A percentile compares a stretch with the other conserved stretches of the same genome.
Conservation (phyloP, 2,797 vertebrate species). For the Jordanella pulchra region DNA sequence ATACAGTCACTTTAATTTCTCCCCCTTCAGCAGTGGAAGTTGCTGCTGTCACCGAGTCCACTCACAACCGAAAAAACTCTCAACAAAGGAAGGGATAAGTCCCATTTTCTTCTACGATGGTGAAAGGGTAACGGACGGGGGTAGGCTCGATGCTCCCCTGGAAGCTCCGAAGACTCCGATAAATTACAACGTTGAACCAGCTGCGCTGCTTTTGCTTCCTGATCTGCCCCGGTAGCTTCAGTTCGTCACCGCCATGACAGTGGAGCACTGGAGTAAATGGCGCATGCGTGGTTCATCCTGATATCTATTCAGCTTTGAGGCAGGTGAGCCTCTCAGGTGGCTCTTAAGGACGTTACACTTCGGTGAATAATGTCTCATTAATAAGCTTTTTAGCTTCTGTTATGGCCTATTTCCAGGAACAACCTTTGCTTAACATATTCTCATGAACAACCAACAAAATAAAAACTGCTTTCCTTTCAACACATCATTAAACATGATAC, state of each 20-base stretch:
- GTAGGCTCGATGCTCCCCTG: slow-evolving; percentile 34
- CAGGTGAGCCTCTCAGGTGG: slow-evolving; percentile 81
- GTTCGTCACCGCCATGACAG: slow-evolving; percentile 93
- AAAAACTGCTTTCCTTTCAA: not conserved
- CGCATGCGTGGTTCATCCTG: slow-evolving; percentile 77
- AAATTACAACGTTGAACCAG: slow-evolving; percentile 65
- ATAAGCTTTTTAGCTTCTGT: not conserved
- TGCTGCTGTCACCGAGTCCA: slow-evolving; percentile 69
- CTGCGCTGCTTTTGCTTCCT: slow-evolving; percentile 81
- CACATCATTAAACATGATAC: not conserved
- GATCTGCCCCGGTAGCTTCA: slow-evolving; percentile 75
- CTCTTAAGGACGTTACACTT: not conserved
- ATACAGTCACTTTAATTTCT: slow-evolving; percentile 48
- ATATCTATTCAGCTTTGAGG: slow-evolving; percentile 35
- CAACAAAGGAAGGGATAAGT: slow-evolving; percentile 51
- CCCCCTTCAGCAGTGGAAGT: slow-evolving; percentile 65
- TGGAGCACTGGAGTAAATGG: slow-evolving; percentile 72
- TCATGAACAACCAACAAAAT: not conserved
- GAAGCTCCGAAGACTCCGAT: slow-evolving; percentile 52
- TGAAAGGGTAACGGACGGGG: slow-evolving; percentile 25
- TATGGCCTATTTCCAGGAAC: not conserved
- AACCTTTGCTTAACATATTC: not conserved
- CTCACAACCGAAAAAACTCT: slow-evolving; percentile 63
- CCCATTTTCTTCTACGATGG: slow-evolving; percentile 30
- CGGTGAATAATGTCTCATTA: not conserved